Percentiles rank a stretch among this genome's conserved stretches.
Conservation (phyloP, 2,888 invertebrate species). For the Drosophila prostipennis region DNA sequence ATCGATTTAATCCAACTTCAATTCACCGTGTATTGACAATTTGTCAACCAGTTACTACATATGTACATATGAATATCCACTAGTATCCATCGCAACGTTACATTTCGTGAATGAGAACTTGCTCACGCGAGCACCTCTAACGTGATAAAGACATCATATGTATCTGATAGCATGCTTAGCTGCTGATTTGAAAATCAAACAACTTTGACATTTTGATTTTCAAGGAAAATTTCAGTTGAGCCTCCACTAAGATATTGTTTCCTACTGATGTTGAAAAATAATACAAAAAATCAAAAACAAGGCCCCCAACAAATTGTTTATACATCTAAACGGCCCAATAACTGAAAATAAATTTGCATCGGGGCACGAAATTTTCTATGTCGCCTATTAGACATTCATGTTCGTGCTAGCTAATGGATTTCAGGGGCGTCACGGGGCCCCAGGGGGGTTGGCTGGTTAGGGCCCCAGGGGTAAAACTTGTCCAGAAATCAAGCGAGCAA, state of each 20-base stretch:
- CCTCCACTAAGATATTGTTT: constrained; percentile 14
- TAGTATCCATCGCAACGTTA: neutral
- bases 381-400: constrained; percentile 30
- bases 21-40: neutral
- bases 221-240: constrained; percentile 25
- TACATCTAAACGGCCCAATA: constrained; percentile 12
- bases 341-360: constrained; percentile 57
- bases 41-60: neutral
- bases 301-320: constrained; percentile 8
- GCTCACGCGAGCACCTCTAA: neutral
- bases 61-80: no score
- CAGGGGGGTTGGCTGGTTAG: constrained; percentile 15
- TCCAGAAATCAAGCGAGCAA: constrained; percentile 23
- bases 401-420: constrained; percentile 25
- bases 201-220: constrained; percentile 56
- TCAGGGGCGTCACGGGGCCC: neutral
- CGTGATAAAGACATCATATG: constrained; percentile 20
- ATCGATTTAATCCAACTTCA: no score
- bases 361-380: constrained; percentile 31
- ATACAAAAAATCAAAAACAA: neutral
- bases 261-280: constrained; percentile 2
- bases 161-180: constrained; percentile 46
- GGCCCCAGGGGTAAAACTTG: constrained; percentile 34
- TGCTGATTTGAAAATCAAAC: constrained; percentile 73
- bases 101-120: neutral